Evolutionary conservation across 2,888 invertebrate genomes (phyloP).

Genomic region (Lepeophtheirus nordmannii): DNA sequence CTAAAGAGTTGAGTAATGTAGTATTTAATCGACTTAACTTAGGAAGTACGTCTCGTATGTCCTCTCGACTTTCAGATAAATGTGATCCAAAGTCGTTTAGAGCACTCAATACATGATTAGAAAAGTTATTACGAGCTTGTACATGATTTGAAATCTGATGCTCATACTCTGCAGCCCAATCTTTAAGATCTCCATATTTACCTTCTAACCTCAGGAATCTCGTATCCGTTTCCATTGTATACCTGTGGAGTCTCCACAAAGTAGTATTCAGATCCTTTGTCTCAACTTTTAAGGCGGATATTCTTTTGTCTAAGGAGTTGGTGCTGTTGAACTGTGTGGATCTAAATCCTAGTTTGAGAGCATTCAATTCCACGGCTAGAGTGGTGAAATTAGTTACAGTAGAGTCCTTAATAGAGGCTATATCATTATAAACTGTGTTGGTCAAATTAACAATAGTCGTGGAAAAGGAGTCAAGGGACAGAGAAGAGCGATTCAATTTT

Average conservation of each 20-base stretch:
- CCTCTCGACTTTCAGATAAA: conserved; percentile 6
- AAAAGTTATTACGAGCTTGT: conserved; percentile 8
- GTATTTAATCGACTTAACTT: neutral
- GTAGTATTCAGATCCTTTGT: neutral
- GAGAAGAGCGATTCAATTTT: neutral
- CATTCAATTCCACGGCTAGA: neutral
- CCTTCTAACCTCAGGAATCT: neutral
- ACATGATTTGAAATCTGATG: neutral
- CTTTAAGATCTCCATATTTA: neutral
- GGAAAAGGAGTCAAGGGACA: conserved; percentile 9
- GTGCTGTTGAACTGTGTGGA: neutral
- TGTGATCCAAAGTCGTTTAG: conserved; percentile 7
- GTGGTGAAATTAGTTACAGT: neutral
- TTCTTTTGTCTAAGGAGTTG: neutral
- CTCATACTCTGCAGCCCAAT: neutral
- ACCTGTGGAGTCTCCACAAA: neutral
- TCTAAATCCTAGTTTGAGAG: neutral
- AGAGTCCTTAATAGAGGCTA: conserved; percentile 2
- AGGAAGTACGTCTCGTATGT: neutral
- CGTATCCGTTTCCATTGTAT: neutral
- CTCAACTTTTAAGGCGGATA: neutral
- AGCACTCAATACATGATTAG: neutral
- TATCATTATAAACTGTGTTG: neutral
- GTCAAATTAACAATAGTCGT: neutral
- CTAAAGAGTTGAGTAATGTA: conserved; percentile 3